Evolutionary conservation across 2,797 vertebrate species (phyloP).

Genomic region (Peromyscus aztecus): DNA sequence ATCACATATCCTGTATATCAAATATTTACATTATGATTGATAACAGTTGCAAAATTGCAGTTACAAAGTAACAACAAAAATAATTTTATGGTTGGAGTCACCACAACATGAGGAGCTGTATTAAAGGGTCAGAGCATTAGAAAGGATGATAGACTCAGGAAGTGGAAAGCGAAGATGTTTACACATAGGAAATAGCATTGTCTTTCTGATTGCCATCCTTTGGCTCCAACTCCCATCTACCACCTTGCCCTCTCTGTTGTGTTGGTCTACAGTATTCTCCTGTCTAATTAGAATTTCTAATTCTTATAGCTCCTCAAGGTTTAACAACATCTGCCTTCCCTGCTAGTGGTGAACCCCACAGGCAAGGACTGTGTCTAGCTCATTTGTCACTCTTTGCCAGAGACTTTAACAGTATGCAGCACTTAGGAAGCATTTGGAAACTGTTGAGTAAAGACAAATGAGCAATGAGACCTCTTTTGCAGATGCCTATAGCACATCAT

Average conservation of each 20-base stretch:
- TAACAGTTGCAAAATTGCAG: not conserved
- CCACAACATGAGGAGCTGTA: not conserved
- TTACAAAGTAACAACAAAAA: not conserved
- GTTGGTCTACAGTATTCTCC: not conserved
- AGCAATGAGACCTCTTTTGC: not conserved
- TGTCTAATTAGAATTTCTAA: not conserved
- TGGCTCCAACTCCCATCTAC: not conserved
- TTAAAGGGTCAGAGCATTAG: not conserved
- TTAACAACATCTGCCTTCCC: not conserved
- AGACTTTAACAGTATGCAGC: not conserved
- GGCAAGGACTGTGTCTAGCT: not conserved
- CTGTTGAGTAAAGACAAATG: not conserved
- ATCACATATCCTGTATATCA: not conserved
- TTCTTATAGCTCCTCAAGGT: too few relatives aligned
- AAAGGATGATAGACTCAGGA: not conserved
- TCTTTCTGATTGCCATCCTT: not conserved
- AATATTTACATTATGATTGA: not conserved
- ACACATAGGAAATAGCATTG: not conserved
- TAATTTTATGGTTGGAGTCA: not conserved
- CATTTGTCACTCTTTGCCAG: not conserved
- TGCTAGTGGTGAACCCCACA: not conserved
- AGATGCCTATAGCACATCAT: not conserved
- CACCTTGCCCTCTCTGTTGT: not conserved
- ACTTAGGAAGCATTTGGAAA: not conserved
- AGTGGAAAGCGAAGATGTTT: not conserved